Evolutionary conservation across 1,140 invertebrate species (phyloP), one percentile per base, ranked within the genome.

Genomic region (Tribolium madens): DNA sequence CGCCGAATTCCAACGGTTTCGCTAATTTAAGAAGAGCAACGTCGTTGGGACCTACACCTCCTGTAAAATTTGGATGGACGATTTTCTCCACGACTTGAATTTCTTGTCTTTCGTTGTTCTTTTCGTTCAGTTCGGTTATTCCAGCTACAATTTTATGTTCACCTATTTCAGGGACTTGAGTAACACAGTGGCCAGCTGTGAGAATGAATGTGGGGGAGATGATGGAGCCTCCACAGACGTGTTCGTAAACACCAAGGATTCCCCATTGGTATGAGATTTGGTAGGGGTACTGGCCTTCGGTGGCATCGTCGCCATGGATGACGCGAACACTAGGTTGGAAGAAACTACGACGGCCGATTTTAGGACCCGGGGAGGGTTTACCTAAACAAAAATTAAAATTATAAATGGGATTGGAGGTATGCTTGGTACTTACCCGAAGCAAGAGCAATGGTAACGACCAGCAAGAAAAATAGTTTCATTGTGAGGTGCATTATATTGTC

Each of bases 181-280:
- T 50, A 12, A 77, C 71, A 77, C 92, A 93, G 83, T 93, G 92
- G 0, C 85, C 92, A 0, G 92, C 92, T 0, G 91, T 92, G 1
- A 93, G 10, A 0, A 92, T 87, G 80, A 87, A 90, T 1, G 88
- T 81, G 12, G 85, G 73, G 6, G 85, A 86, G 12, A 93, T 87
- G 71, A 93, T 89, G 42, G 89, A 88, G 1, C 90, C 92, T 0
- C 91, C 92, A 77, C 92, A 93, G 57, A 88, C 87, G 78, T 91
- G 91, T 0, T 77, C 81, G 48, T 17, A 33, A 26, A 52, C 6
- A 13, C 33, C 50, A 6, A 81, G 21, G 7, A 72, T 7, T 2
- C 73, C 68, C 18, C 73, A 46, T 52, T 79, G 78, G 7, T 77
- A 53, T 1, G 81, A 82, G 17, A 82, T 46, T 74, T 78, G 76